Evolutionary conservation across 2,113 vertebrate genomes (phyloP).

Genomic region (Aleadryas rufinucha): DNA sequence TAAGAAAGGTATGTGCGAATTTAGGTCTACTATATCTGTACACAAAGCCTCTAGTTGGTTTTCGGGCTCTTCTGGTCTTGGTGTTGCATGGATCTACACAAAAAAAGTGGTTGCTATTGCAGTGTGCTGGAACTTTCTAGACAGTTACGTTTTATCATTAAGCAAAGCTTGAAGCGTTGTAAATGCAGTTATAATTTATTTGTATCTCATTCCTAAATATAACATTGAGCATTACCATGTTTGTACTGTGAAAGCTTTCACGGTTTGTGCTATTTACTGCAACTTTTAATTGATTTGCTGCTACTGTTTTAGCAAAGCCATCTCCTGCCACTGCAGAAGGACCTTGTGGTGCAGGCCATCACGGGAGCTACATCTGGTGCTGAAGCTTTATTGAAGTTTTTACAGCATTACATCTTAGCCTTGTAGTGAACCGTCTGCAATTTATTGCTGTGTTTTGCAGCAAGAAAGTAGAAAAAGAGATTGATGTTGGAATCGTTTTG

Average conservation of each 20-base stretch:
- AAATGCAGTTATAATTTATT: neutral
- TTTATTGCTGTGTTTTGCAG: constrained; percentile 44
- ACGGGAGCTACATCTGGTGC: neutral
- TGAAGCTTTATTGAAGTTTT: constrained; percentile 29
- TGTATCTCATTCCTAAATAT: neutral
- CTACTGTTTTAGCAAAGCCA: neutral
- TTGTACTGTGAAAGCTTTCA: neutral
- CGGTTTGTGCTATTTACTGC: neutral
- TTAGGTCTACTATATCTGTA: neutral
- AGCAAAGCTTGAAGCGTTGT: neutral
- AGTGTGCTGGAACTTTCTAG: neutral
- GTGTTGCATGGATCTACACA: neutral
- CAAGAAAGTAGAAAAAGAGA: constrained; percentile 21
- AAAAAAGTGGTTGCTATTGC: neutral
- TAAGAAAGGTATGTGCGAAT: neutral
- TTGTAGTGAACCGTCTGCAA: neutral
- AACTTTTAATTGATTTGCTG: constrained; percentile 42
- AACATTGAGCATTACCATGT: neutral
- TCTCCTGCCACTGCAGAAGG: neutral
- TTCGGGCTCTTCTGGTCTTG: neutral
- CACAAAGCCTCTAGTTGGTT: neutral
- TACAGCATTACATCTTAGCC: constrained; percentile 26
- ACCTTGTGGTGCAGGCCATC: neutral
- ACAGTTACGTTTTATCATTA: neutral
- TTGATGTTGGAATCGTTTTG: constrained; percentile 27